These are phyloP conservation scores for Heliornis fulica DNA, from an alignment of 2,113 vertebrate species.

Conservation along the genomic window DNA sequence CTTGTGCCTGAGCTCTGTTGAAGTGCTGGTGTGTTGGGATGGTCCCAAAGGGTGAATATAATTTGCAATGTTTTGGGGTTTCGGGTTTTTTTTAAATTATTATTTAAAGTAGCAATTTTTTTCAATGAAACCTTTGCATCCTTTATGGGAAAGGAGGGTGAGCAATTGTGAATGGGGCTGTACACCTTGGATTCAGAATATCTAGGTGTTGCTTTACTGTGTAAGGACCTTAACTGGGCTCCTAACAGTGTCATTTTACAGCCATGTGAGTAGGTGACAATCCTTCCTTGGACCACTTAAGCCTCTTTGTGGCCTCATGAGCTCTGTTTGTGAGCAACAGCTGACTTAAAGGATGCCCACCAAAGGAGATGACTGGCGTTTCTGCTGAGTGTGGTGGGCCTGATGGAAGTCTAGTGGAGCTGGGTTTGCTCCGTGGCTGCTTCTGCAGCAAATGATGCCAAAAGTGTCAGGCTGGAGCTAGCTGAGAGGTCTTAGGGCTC, in stretches of 20 bases:
- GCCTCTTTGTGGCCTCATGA: rapidly evolving
- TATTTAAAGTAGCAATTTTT: not conserved
- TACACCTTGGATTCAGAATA: not conserved
- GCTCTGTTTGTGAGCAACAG: not conserved
- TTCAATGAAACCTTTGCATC: not conserved
- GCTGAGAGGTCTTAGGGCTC: not conserved
- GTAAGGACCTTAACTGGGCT: not conserved
- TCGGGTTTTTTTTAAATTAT: not conserved
- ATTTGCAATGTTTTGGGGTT: not conserved
- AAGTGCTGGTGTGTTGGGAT: not conserved
- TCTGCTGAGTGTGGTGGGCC: not conserved
- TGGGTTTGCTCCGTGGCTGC: not conserved
- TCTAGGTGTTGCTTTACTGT: not conserved
- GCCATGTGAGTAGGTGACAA: rapidly evolving
- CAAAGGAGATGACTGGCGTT: not conserved
- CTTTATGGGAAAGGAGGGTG: not conserved
- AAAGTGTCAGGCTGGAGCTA: not conserved
- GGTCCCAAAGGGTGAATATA: not conserved
- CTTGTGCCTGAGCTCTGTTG: not conserved
- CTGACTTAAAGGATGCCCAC: not conserved
- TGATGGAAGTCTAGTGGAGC: not conserved
- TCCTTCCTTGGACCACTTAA: not conserved
- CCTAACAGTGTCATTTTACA: not conserved
- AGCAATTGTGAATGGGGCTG: not conserved
- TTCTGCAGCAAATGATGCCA: not conserved